Conservation (phyloP, 2,888 invertebrate species). For the Agonopterix arenella region DNA sequence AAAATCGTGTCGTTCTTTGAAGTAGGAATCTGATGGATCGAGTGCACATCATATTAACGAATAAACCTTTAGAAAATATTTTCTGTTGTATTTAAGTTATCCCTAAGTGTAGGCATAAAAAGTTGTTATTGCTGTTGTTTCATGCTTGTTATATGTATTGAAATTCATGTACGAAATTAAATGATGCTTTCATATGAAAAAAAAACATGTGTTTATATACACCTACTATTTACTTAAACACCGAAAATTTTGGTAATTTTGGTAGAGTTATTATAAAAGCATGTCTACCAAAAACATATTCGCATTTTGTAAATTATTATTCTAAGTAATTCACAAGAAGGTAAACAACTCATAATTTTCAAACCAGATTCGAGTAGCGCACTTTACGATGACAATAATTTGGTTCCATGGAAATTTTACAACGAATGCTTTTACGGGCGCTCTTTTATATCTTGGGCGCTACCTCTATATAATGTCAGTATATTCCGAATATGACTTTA, state of each 20-base stretch:
- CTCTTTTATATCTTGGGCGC: not conserved
- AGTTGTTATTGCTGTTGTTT: too few species aligned
- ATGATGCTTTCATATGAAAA: too few species aligned
- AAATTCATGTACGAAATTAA: too few species aligned
- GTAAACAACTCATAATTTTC: conserved; percentile 9
- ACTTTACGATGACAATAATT: conserved; percentile 10
- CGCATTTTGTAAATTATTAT: not conserved
- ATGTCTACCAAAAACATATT: not conserved
- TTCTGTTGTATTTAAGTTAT: not conserved
- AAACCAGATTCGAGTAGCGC: conserved; percentile 1
- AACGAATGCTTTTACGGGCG: conserved; percentile 5
- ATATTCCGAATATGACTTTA: not conserved
- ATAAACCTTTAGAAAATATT: conserved; percentile 5
- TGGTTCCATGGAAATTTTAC: conserved; percentile 5
- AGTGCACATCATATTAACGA: conserved; percentile 46
- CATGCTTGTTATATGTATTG: too few species aligned
- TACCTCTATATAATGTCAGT: not conserved
- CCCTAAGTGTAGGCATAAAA: not conserved
- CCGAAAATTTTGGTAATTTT: not conserved
- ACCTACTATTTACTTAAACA: not conserved
- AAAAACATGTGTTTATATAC: too few species aligned
- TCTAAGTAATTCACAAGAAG: conserved; percentile 1
- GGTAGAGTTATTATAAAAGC: not conserved
- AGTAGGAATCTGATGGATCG: conserved; percentile 32
- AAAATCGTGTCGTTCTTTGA: conserved; percentile 23